Conservation (phyloP, 2,797 vertebrate species). For the Phoebastria nigripes region DNA sequence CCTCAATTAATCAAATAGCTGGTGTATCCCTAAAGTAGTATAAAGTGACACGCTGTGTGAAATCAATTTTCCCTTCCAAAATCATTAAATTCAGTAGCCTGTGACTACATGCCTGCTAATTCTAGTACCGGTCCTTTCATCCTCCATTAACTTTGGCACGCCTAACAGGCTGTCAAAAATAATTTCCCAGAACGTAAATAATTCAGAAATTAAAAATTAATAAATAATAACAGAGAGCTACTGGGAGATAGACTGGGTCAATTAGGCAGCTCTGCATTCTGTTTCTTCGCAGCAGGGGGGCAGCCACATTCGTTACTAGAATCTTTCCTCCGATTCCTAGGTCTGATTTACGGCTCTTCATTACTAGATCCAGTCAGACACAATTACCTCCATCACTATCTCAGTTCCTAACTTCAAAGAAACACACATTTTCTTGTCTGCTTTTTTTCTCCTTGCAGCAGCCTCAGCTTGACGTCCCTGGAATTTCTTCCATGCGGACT, state of each 20-base stretch:
- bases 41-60: constrained; percentile 84
- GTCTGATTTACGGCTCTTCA: constrained; percentile 87
- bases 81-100: constrained; percentile 84
- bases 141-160: constrained; percentile 87
- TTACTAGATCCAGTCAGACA: constrained; percentile 90
- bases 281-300: constrained; percentile 83
- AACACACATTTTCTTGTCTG: constrained; percentile 79
- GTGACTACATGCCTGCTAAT: constrained; percentile 77
- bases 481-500: constrained; percentile 82
- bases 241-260: constrained; percentile 89
- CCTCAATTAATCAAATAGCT: constrained; percentile 84
- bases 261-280: constrained; percentile 90
- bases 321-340: constrained; percentile 77
- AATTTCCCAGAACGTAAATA: constrained; percentile 90
- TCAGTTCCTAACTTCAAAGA: constrained; percentile 91
- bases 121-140: constrained; percentile 78
- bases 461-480: constrained; percentile 84
- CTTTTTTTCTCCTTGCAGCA: constrained; percentile 79
- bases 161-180: constrained; percentile 84
- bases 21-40: constrained; percentile 83
- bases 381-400: constrained; percentile 88
- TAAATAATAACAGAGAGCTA: constrained; percentile 97
- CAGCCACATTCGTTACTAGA: constrained; percentile 79
- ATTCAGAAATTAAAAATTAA: constrained; percentile 99
- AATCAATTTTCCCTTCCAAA: constrained; percentile 84